Percentiles rank a stretch among this genome's conserved stretches.
Evolutionary conservation across 2,113 vertebrate genomes (phyloP).

Genomic region (Lepus timidus): DNA sequence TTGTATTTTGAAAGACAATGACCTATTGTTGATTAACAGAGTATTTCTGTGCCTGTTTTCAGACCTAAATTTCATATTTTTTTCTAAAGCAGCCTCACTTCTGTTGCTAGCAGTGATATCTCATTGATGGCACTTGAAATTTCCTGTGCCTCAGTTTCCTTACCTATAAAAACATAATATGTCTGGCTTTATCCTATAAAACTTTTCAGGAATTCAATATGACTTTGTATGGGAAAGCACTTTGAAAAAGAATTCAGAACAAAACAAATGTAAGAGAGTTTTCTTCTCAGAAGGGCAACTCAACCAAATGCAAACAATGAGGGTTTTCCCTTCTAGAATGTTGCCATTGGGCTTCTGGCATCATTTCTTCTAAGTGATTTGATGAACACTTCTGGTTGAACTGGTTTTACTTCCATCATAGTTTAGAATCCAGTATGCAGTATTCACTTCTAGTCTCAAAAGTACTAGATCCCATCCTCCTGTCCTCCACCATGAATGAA

Average conservation of each 20-base stretch:
- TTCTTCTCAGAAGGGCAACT: slow-evolving; percentile 11
- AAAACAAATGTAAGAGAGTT: slow-evolving; percentile 18
- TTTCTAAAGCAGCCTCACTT: neutral
- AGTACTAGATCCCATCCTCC: neutral
- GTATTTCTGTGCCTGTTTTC: neutral
- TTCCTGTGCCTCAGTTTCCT: slow-evolving; percentile 29
- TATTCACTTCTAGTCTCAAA: neutral
- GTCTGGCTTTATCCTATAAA: neutral
- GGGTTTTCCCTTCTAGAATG: neutral
- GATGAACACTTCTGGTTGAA: neutral
- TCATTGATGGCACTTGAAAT: slow-evolving; percentile 17
- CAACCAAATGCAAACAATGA: neutral
- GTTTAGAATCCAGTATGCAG: neutral
- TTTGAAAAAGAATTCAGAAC: slow-evolving; percentile 11
- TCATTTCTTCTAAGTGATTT: slow-evolving; percentile 53
- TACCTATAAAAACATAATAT: neutral
- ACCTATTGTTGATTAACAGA: neutral
- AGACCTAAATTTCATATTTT: neutral
- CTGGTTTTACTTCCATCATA: neutral
- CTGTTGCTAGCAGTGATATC: slow-evolving; percentile 7
- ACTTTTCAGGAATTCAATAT: slow-evolving; percentile 32
- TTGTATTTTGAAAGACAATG: slow-evolving; percentile 55
- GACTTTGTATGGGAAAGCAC: neutral
- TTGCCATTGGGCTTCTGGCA: neutral
- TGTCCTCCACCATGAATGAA: neutral